Percentiles rank a stretch among this genome's conserved stretches.
Evolutionary conservation across 1,140 invertebrate species (phyloP).

Genomic region (Plodia interpunctella): DNA sequence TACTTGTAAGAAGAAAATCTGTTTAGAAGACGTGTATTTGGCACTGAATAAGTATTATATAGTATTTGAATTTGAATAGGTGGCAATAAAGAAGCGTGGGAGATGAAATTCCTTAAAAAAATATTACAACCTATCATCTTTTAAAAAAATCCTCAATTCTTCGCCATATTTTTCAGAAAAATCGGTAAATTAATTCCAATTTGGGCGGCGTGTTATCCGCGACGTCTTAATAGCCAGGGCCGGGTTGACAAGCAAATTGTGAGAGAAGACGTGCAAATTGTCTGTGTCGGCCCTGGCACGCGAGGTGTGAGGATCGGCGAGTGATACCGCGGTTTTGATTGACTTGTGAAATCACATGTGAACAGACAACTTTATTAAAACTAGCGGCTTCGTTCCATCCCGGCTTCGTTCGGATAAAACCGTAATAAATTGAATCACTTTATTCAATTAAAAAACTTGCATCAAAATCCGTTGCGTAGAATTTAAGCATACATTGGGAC

Average conservation of each 20-base stretch:
- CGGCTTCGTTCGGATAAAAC: too few relatives aligned
- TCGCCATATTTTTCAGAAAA: constrained; percentile 22
- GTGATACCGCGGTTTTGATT: not conserved
- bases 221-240: constrained; percentile 39
- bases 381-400: not conserved
- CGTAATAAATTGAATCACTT: too few relatives aligned
- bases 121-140: too few relatives aligned
- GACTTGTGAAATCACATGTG: not conserved
- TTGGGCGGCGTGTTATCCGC: constrained; percentile 35
- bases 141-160: constrained; percentile 16
- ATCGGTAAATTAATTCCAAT: constrained; percentile 60
- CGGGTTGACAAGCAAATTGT: constrained; percentile 59
- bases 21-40: too few relatives aligned
- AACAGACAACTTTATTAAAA: not conserved
- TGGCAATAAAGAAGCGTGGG: too few relatives aligned
- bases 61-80: too few relatives aligned
- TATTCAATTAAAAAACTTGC: too few relatives aligned
- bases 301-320: constrained; percentile 16
- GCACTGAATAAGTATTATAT: too few relatives aligned
- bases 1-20: too few relatives aligned
- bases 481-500: too few relatives aligned
- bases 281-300: constrained; percentile 34
- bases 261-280: constrained; percentile 63
- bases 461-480: too few relatives aligned
- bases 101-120: too few relatives aligned